phyloP scores from a whole-genome alignment of 2,797 vertebrate genomes.

The Spheniscus humboldti region DNA sequence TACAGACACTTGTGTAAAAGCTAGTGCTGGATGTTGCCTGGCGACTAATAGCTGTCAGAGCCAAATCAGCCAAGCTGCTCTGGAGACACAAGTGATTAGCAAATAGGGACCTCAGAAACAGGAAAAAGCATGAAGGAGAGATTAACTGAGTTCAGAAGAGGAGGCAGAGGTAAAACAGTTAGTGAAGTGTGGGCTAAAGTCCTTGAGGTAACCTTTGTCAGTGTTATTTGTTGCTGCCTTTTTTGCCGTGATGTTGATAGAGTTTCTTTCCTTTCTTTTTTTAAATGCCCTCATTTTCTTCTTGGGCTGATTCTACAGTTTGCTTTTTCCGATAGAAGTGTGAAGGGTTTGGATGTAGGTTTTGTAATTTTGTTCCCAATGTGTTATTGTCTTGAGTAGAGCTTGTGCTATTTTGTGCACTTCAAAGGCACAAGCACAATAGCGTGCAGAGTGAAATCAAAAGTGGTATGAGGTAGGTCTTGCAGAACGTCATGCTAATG shows the following conservation, averaged over 20 bases:
- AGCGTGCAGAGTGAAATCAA: not conserved
- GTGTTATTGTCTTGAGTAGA: not conserved
- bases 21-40: not conserved
- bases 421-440: not conserved
- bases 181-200: not conserved
- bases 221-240: not conserved
- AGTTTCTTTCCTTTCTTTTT: not conserved
- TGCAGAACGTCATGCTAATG: not conserved
- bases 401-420: not conserved
- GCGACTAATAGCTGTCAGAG: not conserved
- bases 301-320: not conserved
- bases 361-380: not conserved
- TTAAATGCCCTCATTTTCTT: not conserved
- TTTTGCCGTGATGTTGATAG: not conserved
- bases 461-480: not conserved
- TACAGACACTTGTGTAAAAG: not conserved
- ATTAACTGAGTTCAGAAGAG: not conserved
- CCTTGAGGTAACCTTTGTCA: not conserved
- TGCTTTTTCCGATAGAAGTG: not conserved
- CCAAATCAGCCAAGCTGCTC: not conserved
- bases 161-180: not conserved
- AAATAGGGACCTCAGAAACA: not conserved
- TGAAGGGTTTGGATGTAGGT: not conserved
- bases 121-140: not conserved
- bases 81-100: not conserved